Evolutionary conservation across 2,797 vertebrate species (phyloP).

Genomic region (Champsocephalus esox): DNA sequence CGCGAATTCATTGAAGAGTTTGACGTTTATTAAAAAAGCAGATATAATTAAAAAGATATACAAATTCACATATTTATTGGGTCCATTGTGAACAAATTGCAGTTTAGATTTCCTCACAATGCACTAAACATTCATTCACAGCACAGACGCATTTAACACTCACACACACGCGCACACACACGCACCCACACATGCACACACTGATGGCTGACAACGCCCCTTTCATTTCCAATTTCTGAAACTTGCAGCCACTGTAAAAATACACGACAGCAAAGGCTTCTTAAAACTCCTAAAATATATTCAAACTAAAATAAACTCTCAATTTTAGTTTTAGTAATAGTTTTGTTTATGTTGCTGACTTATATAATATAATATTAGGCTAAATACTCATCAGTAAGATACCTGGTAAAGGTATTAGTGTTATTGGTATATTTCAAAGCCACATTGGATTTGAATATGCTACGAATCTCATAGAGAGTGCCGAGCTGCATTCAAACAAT

Average conservation of each 20-base stretch:
- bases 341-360: background rate
- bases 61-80: slow-evolving; percentile 12
- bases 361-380: no score
- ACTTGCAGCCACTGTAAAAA: slow-evolving; percentile 49
- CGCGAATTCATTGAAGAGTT: background rate
- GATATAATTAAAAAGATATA: background rate
- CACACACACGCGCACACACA: background rate
- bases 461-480: background rate
- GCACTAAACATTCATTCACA: slow-evolving; percentile 27
- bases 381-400: background rate
- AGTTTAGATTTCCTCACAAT: slow-evolving; percentile 2
- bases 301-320: background rate
- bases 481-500: slow-evolving; percentile 23
- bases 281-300: background rate
- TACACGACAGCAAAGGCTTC: background rate
- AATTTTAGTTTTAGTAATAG: background rate
- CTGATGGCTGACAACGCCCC: slow-evolving; percentile 73
- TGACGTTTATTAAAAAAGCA: background rate
- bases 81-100: background rate
- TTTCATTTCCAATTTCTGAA: slow-evolving; percentile 62
- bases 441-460: background rate
- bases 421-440: background rate
- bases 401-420: no score
- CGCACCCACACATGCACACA: background rate
- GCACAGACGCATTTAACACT: slow-evolving; percentile 4